Evolutionary conservation across 1,140 invertebrate species (phyloP).

Genomic region (Proctacanthus coquilletti): DNA sequence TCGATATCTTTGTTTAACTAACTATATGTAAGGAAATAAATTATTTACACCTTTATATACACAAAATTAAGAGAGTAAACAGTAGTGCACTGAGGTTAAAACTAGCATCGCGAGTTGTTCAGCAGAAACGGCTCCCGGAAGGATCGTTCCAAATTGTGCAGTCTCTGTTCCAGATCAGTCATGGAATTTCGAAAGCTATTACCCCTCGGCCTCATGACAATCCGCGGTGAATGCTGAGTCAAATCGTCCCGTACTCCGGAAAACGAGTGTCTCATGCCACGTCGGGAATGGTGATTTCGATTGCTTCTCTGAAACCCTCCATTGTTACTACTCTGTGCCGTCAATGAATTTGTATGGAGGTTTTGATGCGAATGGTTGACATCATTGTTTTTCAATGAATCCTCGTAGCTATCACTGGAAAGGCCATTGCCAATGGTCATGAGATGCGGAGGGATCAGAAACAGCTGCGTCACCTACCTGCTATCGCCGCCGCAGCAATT

Average conservation of each 20-base stretch:
- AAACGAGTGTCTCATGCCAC: conserved; percentile 24
- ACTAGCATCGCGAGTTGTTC: conserved; percentile 20
- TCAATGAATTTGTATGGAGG: conserved; percentile 5
- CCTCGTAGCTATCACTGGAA: conserved; percentile 45
- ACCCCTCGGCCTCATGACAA: conserved; percentile 21
- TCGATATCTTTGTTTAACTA: no score
- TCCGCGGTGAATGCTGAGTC: conserved; percentile 23
- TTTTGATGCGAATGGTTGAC: conserved; percentile 14
- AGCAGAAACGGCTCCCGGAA: conserved; percentile 24
- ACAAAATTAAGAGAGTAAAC: no score
- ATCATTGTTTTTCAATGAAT: conserved; percentile 38
- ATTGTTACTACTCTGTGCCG: neutral
- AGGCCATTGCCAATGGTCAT: no score
- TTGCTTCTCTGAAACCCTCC: conserved; percentile 5
- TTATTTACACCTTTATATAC: no score
- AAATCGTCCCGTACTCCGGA: conserved; percentile 28
- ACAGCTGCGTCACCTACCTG: neutral
- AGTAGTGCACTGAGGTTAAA: conserved; percentile 12
- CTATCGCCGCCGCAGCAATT: conserved; percentile 1
- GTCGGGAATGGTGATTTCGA: conserved; percentile 15
- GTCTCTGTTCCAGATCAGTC: conserved; percentile 25
- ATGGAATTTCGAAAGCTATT: conserved; percentile 25
- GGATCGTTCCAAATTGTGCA: conserved; percentile 27
- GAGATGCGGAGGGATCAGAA: neutral
- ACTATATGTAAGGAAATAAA: no score